Base-by-base conservation (phyloP, 2,113 vertebrate genomes). In the Pagrus major region DNA sequence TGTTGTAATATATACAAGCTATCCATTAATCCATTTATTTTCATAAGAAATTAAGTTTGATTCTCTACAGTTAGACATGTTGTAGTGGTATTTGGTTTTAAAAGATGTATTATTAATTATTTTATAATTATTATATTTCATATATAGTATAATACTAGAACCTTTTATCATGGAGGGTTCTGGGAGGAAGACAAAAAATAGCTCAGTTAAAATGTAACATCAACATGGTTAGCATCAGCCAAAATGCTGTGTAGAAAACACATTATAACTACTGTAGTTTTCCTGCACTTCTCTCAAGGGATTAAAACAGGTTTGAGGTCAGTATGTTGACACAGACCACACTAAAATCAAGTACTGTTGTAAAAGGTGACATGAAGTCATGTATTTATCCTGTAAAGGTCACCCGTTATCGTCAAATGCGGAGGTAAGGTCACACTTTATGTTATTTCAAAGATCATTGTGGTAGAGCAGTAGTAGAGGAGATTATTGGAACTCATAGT, bases 391-490 rank as follows among this genome's bases (percentile, higher is more conserved):
- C 59, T 3, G 18, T 25, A 52, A 71, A 85, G 73, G 73, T 66
- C 47, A 54, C 20, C 21, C 5, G 41, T 56, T 83, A 60, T 52
- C 52, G 61, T 83, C 55, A 66, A 47, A 46, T 25, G 9, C 55
- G 23, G 15, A 21, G 16, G 9, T 68, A 33, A 58, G 58, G 61
- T 79, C 61, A 52, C 18, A 35, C 35, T 23, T 49, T 51, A 23
- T 37, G 71, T 69, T 55, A 60, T 71, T 23, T 83, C 42, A 78
- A 79, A 69, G 59, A 41, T 83, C 63, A 79, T 85, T 69, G 65
- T 12, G n/a, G 49, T 11, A 68, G 18, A 58, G 58, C 52, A 41
- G 9, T 33, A 52, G 44, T 18, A 71, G 44, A 10, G 35, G 47
- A 71, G 78, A 86, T 88, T 86, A 83, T 21, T 33, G 20, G 16